Percentiles rank a stretch among this genome's conserved stretches.
These are phyloP conservation scores for Rhabdornis inornatus DNA, from an alignment of 2,113 vertebrate genomes.

Conservation along the genomic window DNA sequence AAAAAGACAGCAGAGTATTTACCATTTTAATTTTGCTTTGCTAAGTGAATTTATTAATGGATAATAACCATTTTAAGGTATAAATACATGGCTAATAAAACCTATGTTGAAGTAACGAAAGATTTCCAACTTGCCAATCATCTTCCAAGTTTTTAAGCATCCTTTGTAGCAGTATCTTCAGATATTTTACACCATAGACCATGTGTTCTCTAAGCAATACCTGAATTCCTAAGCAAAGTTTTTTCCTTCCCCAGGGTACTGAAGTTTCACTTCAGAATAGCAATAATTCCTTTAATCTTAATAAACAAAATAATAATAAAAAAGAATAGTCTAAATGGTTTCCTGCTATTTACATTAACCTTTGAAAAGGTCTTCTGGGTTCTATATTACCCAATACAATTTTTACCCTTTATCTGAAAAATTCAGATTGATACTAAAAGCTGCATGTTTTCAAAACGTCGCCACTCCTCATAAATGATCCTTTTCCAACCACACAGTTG, in stretches of 20 bases:
- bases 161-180: background rate
- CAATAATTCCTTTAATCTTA: constrained; percentile 14
- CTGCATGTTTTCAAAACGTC: background rate
- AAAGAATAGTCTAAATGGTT: background rate
- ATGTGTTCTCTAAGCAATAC: background rate
- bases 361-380: constrained; percentile 5
- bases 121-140: background rate
- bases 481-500: background rate
- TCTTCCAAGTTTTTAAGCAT: background rate
- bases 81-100: background rate
- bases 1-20: background rate
- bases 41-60: background rate
- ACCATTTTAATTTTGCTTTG: background rate
- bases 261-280: background rate
- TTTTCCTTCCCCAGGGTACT: background rate
- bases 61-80: background rate
- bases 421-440: constrained; percentile 31
- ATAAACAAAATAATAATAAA: background rate
- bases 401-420: background rate
- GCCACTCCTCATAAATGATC: background rate
- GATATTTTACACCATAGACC: background rate
- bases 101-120: background rate
- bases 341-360: background rate
- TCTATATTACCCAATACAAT: background rate
- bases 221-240: background rate